phyloP scores from a whole-genome alignment of 2,888 invertebrate genomes.

The Agrochola litura region DNA sequence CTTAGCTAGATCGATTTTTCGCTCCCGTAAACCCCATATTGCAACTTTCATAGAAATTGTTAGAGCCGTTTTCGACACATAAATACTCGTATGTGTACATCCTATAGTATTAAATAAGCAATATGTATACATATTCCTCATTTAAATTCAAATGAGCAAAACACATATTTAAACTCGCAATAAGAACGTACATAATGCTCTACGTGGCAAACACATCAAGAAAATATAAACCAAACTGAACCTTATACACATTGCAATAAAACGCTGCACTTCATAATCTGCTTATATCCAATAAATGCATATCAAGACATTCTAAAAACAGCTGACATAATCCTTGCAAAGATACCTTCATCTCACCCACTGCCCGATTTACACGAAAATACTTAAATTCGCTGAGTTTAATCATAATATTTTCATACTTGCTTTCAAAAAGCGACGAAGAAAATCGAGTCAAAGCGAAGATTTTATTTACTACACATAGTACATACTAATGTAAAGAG shows the following conservation, averaged over 20 bases:
- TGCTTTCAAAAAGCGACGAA: slow-evolving; percentile 41
- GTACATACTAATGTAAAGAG: slow-evolving; percentile 62
- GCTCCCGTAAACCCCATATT: too few species aligned
- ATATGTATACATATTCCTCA: too few species aligned
- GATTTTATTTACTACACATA: slow-evolving; percentile 69
- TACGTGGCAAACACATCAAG: background rate
- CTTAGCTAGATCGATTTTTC: too few species aligned
- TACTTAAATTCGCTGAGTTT: slow-evolving; percentile 40
- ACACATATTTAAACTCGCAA: background rate
- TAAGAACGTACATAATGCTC: background rate
- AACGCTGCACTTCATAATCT: slow-evolving; percentile 11
- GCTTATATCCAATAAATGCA: slow-evolving; percentile 3
- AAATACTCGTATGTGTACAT: too few species aligned
- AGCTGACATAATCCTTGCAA: slow-evolving; percentile 25
- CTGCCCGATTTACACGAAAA: slow-evolving; percentile 32
- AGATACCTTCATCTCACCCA: slow-evolving; percentile 22
- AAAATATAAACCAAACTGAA: slow-evolving; percentile 19
- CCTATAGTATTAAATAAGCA: too few species aligned
- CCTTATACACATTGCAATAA: slow-evolving; percentile 15
- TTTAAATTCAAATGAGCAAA: too few species aligned
- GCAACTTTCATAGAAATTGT: too few species aligned
- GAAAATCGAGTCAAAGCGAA: slow-evolving; percentile 70
- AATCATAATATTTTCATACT: slow-evolving; percentile 61
- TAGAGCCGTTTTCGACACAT: too few species aligned
- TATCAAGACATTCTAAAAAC: slow-evolving; percentile 24